Base-by-base conservation (phyloP, 1,140 invertebrate species). In the Helicoverpa zea region DNA sequence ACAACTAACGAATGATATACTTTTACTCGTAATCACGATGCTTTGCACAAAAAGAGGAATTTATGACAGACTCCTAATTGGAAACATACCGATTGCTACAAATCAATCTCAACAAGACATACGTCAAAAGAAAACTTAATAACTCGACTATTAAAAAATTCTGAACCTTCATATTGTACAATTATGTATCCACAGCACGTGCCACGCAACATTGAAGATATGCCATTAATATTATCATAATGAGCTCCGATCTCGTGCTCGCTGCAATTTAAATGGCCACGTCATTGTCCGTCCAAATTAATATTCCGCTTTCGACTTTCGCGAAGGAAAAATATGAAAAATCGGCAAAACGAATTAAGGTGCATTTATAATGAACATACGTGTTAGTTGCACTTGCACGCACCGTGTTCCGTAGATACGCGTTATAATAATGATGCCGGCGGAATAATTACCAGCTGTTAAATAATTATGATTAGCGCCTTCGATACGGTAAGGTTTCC, bases 221-320 rank as follows among this genome's bases (percentile, higher is more conserved):
- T 56, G 61, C 75, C 7, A 43, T 79, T 64, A 54, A 29, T 54
- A 77, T 77, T 70, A 79, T 59, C 64, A 58, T 70, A 70, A 70
- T 70, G 43, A 80, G 51, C 29, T 10, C 18, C 29, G 3, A 63
- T 73, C 56, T 73, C 47, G 63, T 80, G 78, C 56, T 80, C 52
- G 18, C 7, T 52, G 12, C 64, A 61, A 75, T 73, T 66, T 68
- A 64, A 64, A 74, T 56, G 23, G 23, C 75, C 18, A 77, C 75
- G 75, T 77, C 52, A 79, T 79, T 58, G 63, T 10, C 59, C 23
- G 29, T 18, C 63, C 58, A 23, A 63, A 78, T 81, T 72, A 83
- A 68, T 81, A 83, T 81, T 80, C 83, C 63, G 76, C 83, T 84
- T 84, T 84, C 83, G 51, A 84, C 83, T 84, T 84, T 84, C 83